These are phyloP conservation scores for Agrochola lota DNA, from an alignment of 2,888 invertebrate genomes.

Conservation along the genomic window DNA sequence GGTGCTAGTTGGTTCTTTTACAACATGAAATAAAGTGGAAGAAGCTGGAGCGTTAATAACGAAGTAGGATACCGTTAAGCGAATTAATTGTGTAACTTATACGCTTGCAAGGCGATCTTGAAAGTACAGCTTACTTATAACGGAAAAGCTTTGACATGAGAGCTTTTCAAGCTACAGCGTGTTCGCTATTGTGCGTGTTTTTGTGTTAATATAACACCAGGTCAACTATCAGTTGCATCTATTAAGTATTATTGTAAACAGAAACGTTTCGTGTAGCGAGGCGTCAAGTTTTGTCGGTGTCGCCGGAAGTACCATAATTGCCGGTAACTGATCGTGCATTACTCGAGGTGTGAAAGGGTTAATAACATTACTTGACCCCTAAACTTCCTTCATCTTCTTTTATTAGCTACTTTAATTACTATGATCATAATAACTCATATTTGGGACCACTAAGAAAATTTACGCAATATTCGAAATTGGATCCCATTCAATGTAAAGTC, in stretches of 20 bases:
- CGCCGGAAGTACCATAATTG: slow-evolving; percentile 86
- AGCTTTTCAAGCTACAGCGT: slow-evolving; percentile 13
- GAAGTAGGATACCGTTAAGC: slow-evolving; percentile 21
- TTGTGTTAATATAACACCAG: slow-evolving; percentile 50
- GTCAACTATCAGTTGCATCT: slow-evolving; percentile 64
- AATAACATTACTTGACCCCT: slow-evolving; percentile 88
- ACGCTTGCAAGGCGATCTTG: slow-evolving; percentile 22
- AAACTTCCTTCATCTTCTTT: slow-evolving; percentile 77
- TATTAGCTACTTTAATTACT: slow-evolving; percentile 54
- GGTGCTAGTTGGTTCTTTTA: slow-evolving; percentile 2
- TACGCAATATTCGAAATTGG: slow-evolving; percentile 24
- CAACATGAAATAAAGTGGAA: slow-evolving; percentile 7
- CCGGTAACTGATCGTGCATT: slow-evolving; percentile 86
- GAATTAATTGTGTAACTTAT: slow-evolving; percentile 38
- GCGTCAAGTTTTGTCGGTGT: slow-evolving; percentile 77
- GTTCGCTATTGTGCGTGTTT: slow-evolving; percentile 26
- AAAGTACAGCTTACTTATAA: slow-evolving; percentile 31
- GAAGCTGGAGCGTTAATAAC: slow-evolving; percentile 15
- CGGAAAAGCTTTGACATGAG: slow-evolving; percentile 26
- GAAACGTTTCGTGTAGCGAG: slow-evolving; percentile 65
- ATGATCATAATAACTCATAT: slow-evolving; percentile 35
- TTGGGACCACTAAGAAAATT: slow-evolving; percentile 5
- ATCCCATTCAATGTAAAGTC: slow-evolving; percentile 28
- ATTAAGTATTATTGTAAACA: slow-evolving; percentile 65
- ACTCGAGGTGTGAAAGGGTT: slow-evolving; percentile 88